Percentiles rank a stretch among this genome's conserved stretches.
These are phyloP conservation scores for Limnothrissa miodon DNA, from an alignment of 2,113 vertebrate genomes.

Conservation along the genomic window DNA sequence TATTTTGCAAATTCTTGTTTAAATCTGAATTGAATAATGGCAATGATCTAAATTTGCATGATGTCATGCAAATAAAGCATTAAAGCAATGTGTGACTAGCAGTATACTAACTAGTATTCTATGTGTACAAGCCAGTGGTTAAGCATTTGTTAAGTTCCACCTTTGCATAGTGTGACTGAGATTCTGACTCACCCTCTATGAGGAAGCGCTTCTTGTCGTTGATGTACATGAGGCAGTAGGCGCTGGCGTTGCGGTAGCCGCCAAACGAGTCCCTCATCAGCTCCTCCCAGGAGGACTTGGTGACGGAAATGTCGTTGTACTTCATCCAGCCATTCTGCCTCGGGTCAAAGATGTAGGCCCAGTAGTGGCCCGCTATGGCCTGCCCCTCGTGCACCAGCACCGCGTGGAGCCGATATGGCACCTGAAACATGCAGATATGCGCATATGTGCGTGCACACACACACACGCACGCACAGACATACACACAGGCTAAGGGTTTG, in stretches of 20 bases:
- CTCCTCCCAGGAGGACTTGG: slow-evolving; percentile 97
- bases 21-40: too few relatives aligned
- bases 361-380: slow-evolving; percentile 97
- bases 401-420: slow-evolving; percentile 94
- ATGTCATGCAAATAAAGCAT: too few relatives aligned
- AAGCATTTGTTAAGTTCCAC: too few relatives aligned
- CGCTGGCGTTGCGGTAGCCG: slow-evolving; percentile 95
- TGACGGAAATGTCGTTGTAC: slow-evolving; percentile 97
- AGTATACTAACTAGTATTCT: too few relatives aligned
- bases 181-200: slow-evolving; percentile 90
- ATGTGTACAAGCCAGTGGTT: too few relatives aligned
- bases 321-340: slow-evolving; percentile 95
- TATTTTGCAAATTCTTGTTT: too few relatives aligned
- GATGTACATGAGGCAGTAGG: slow-evolving; percentile 99
- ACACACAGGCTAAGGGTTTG: background rate
- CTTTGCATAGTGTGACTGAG: too few relatives aligned
- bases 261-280: slow-evolving; percentile 96
- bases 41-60: too few relatives aligned
- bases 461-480: background rate
- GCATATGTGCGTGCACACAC: background rate
- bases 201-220: slow-evolving; percentile 94
- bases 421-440: slow-evolving; percentile 63
- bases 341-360: slow-evolving; percentile 96
- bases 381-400: slow-evolving; percentile 97
- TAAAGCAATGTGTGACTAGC: too few relatives aligned